These are phyloP conservation scores for Rousettus madagascariensis DNA, from an alignment of 2,797 vertebrate genomes.

Conservation along the genomic window DNA sequence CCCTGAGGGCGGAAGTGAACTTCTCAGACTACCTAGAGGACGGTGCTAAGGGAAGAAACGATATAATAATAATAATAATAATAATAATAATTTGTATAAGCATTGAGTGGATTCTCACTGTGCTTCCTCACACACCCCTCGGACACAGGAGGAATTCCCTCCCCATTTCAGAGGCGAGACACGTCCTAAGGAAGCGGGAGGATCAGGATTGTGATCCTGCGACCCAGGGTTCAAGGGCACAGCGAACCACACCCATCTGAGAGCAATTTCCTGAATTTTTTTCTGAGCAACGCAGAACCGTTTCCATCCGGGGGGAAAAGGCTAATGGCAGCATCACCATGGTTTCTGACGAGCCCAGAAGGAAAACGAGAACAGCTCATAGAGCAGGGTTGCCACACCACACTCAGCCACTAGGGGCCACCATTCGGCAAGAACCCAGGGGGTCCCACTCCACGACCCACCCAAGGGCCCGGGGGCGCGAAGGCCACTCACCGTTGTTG, in stretches of 20 bases:
- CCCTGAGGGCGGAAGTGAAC: neutral
- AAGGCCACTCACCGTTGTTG: constrained; percentile 90
- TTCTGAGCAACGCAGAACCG: neutral
- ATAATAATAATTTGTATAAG: neutral
- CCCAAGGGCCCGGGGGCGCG: fast-evolving
- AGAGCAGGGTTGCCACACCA: constrained; percentile 22
- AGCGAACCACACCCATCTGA: neutral
- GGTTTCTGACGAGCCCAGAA: neutral
- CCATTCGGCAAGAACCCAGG: neutral
- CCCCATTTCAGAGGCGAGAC: neutral
- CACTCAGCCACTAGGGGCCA: constrained; percentile 8
- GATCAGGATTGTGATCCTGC: neutral
- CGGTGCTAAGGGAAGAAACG: neutral
- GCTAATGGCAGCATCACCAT: neutral
- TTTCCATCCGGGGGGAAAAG: neutral
- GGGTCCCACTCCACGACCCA: fast-evolving
- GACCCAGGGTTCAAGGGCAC: neutral
- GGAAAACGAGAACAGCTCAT: neutral
- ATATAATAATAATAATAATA: neutral
- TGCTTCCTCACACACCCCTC: neutral
- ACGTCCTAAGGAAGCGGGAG: neutral
- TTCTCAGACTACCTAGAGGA: neutral
- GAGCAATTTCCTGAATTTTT: neutral
- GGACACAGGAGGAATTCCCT: neutral
- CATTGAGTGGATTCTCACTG: neutral